Evolutionary conservation across 2,888 invertebrate species (phyloP).

Genomic region (Syrista parreyssii): DNA sequence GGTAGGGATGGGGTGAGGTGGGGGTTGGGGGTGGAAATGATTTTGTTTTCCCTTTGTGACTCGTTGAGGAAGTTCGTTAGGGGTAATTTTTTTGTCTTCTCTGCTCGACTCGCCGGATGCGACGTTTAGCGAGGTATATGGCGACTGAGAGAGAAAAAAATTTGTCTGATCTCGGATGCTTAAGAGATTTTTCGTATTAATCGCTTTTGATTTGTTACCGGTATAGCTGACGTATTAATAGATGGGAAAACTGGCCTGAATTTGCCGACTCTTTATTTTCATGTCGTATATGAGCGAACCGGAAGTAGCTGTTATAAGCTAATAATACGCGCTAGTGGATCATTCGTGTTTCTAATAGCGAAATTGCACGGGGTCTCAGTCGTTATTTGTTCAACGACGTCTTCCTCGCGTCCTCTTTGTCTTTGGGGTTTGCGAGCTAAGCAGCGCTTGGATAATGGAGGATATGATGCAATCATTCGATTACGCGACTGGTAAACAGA

Average conservation of each 20-base stretch:
- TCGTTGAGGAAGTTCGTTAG: neutral
- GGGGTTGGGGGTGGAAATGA: neutral
- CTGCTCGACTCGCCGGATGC: neutral
- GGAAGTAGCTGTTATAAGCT: neutral
- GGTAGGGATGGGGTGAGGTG: too few relatives aligned
- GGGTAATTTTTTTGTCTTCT: neutral
- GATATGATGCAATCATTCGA: neutral
- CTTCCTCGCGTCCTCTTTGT: neutral
- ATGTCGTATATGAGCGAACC: neutral
- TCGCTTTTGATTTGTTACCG: neutral
- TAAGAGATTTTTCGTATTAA: neutral
- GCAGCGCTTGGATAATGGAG: neutral
- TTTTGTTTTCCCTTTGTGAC: neutral
- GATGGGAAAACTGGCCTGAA: neutral
- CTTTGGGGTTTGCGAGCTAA: neutral
- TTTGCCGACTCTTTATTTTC: neutral
- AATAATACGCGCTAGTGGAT: neutral
- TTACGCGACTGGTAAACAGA: neutral
- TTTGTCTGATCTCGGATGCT: neutral
- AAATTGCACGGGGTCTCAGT: neutral
- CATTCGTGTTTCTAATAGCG: neutral
- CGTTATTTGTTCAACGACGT: neutral
- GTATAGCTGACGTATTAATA: neutral
- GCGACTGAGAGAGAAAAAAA: neutral
- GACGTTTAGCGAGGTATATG: neutral